phyloP scores from a whole-genome alignment of 1,140 invertebrate genomes.

The Pogonomyrmex californicus region DNA sequence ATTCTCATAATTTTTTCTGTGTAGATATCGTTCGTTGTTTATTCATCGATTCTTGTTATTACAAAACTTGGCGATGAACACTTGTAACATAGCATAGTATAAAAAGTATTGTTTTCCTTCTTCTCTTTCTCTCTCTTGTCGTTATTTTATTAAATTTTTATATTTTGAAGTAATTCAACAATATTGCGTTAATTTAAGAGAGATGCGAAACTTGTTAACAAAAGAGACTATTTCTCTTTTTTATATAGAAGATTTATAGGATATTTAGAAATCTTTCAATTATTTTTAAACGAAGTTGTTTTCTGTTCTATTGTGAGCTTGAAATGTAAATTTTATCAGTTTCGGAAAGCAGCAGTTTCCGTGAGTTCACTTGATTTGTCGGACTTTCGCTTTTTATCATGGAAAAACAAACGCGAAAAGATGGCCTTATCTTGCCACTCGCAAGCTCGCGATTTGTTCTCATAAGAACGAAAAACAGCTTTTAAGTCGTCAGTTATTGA shows the following conservation, averaged over 20 bases:
- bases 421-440: conserved; percentile 47
- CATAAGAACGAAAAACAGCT: conserved; percentile 28
- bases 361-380: conserved; percentile 42
- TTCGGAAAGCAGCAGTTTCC: conserved; percentile 38
- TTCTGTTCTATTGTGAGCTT: neutral
- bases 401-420: conserved; percentile 60
- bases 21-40: neutral
- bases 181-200: neutral
- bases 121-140: neutral
- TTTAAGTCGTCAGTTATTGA: conserved; percentile 13
- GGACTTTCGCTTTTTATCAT: conserved; percentile 57
- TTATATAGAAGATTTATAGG: neutral
- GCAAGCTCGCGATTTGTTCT: conserved; percentile 9
- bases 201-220: neutral
- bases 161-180: neutral
- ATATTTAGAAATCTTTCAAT: neutral
- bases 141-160: neutral
- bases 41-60: conserved; percentile 29
- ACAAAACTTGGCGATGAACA: neutral
- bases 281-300: neutral
- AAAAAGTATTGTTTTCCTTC: neutral
- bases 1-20: conserved; percentile 24
- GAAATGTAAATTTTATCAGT: neutral
- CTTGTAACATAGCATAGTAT: neutral
- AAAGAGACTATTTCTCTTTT: neutral